Base-by-base conservation (phyloP, 2,797 vertebrate species). In the Brachymystax lenok region DNA sequence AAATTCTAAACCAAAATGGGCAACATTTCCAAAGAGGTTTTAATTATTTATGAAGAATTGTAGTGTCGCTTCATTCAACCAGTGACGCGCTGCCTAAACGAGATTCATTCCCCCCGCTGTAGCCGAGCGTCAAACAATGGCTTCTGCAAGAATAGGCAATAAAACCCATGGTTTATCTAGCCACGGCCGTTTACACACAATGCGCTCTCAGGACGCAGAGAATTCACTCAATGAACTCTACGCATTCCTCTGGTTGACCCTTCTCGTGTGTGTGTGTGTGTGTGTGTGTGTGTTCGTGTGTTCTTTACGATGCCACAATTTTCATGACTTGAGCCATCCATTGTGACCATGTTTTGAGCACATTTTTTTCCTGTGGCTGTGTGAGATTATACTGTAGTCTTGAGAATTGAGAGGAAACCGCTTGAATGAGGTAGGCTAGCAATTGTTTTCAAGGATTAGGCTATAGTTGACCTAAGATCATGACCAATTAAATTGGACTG, bases 81-180 rank as follows among this genome's bases (percentile, higher is more conserved):
- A 12, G 19, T 24, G 50, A 50, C 0, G 46, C 46, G 21, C n/a
- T 71, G n/a, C 69, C 21, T 24, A 16, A 21, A 52, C 46, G 24
- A 7, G 40, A 70, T 40, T 12, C 46, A 21, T 17, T 14, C 40
- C 10, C 40, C 10, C 40, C 69, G 16, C 8, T 51, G 40, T 71
- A 7, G 13, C 46, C 21, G 13, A 52, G 14, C 46, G 69, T 51
- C 21, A 71, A 59, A 80, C 79, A 83, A 83, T 83, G 63, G 74
- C 7, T 40, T 16, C 50, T 56, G 28, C 50, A 73, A 76, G 71
- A 80, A 67, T 46, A 69, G 19, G 40, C 77, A 69, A 21, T 74
- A 80, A 80, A 80, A 82, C 78, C 79, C 74, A 50, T 77, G 70
- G 50, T 69, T 76, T 83, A 84, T 86, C 85, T 63, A 68, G 24